A percentile compares a stretch with the other conserved stretches of the same genome.
Conservation (phyloP, 2,113 vertebrate genomes). For the Silurus asotus region DNA sequence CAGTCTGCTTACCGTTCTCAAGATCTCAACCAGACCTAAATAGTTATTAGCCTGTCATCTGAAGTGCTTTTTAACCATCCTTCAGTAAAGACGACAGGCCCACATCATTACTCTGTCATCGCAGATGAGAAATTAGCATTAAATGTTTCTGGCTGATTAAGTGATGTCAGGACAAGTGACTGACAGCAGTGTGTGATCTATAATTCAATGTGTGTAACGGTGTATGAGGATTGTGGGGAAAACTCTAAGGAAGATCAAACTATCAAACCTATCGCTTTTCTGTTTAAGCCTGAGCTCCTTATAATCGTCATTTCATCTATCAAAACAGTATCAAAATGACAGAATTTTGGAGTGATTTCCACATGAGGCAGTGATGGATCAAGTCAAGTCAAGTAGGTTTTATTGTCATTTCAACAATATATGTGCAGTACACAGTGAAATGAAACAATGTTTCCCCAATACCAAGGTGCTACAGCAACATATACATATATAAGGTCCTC, state of each 20-base stretch:
- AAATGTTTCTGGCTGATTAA: conserved; percentile 25
- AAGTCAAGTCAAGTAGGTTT: too few relatives aligned
- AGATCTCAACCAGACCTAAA: neutral
- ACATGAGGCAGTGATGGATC: neutral
- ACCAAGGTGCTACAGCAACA: too few relatives aligned
- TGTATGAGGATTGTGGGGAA: neutral
- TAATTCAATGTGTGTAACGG: conserved; percentile 17
- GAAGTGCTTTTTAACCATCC: neutral
- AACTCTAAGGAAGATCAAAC: neutral
- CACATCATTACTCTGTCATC: conserved; percentile 1
- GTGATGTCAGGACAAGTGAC: conserved; percentile 17
- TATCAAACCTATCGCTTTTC: neutral
- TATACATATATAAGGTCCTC: too few relatives aligned
- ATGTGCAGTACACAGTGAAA: too few relatives aligned
- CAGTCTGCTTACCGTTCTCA: neutral
- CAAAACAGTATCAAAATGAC: neutral
- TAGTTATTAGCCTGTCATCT: neutral
- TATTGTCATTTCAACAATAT: neutral
- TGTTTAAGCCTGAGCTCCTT: neutral
- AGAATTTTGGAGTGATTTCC: conserved; percentile 2
- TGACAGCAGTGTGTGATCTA: conserved; percentile 29
- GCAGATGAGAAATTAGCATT: conserved; percentile 26
- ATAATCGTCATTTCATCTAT: neutral
- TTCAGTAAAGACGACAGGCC: neutral
- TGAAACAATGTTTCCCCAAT: too few relatives aligned